These are phyloP conservation scores for Drosophila pseudoobscura DNA, from an alignment of 1,140 invertebrate species.

Conservation along the genomic window DNA sequence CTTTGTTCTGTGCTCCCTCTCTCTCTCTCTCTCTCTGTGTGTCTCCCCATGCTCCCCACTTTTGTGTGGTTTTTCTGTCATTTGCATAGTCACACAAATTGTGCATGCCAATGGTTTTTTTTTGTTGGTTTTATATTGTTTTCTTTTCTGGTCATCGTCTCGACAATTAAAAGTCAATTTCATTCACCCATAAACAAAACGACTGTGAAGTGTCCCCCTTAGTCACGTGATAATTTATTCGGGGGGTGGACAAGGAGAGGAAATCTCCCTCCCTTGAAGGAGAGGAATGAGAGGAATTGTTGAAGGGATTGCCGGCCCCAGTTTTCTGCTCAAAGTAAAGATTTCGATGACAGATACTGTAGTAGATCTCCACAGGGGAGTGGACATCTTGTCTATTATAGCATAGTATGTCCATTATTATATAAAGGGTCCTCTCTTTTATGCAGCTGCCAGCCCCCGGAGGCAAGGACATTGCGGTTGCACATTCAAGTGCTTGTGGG, in stretches of 20 bases:
- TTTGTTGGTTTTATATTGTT: slow-evolving; percentile 19
- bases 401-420: too few relatives aligned
- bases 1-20: too few relatives aligned
- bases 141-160: slow-evolving; percentile 35
- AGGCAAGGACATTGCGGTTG: slow-evolving; percentile 13
- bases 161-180: slow-evolving; percentile 76
- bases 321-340: too few relatives aligned
- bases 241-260: background rate
- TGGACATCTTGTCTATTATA: too few relatives aligned
- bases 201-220: slow-evolving; percentile 16
- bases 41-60: slow-evolving; percentile 1
- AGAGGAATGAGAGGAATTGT: too few relatives aligned
- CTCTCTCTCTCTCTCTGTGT: too few relatives aligned
- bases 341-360: too few relatives aligned
- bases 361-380: too few relatives aligned
- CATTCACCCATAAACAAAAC: slow-evolving; percentile 57
- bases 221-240: slow-evolving; percentile 50
- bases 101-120: slow-evolving; percentile 61
- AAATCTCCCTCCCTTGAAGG: slow-evolving; percentile 4
- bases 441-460: background rate
- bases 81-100: slow-evolving; percentile 64
- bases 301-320: too few relatives aligned
- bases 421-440: too few relatives aligned
- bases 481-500: slow-evolving; percentile 12
- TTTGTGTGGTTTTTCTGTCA: slow-evolving; percentile 39